Base-by-base conservation (phyloP, 1,140 invertebrate species). In the Drosophila pectinifera region DNA sequence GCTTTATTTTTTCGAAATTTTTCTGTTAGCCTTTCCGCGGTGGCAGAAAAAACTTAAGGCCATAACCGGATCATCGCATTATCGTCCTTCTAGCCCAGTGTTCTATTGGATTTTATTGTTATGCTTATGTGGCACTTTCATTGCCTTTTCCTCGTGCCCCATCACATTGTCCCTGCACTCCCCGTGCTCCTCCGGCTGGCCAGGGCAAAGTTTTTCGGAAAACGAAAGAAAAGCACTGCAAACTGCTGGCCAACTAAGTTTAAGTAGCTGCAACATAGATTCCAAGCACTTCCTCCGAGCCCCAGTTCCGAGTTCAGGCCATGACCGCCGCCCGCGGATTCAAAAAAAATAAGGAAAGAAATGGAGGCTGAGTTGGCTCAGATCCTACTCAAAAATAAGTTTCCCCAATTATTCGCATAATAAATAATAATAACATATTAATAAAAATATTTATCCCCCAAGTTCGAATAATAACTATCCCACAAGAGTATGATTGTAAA, bases 21-120 rank as follows among this genome's bases (percentile, higher is more conserved):
- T 46, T 59, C n/a, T 22, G 28, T 24, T 58, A n/a, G 41, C 57
- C 22, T 53, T 41, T 31, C 34, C 26, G 48, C 16, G 24, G 1
- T 13, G 20, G 24, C 28, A 16, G 26, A 58, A 63, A 56, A 42
- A 56, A 42, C 36, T 42, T 41, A 22, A n/a, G 28, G 10, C 34
- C 28, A 42, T 39, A 49, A 42, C 31, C 18, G 48, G 58, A 38
- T 24, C 16, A 11, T 24, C 43, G 46, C 41, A 73, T 73, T 73
- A 73, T 73, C 70, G 38, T 72, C 34, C 36, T 48, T 43, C 53
- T 34, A 46, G 69, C 28, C 61, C 20, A 8, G 49, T 18, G 5
- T 64, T 67, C 62, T 53, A 57, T 76, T 58, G 53, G 58, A 64
- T 77, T 77, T 78, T 69, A 78, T 78, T 78, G 73, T 78, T 78